Evolutionary conservation across 2,888 invertebrate species (phyloP).

Genomic region (Acrobasis repandana): DNA sequence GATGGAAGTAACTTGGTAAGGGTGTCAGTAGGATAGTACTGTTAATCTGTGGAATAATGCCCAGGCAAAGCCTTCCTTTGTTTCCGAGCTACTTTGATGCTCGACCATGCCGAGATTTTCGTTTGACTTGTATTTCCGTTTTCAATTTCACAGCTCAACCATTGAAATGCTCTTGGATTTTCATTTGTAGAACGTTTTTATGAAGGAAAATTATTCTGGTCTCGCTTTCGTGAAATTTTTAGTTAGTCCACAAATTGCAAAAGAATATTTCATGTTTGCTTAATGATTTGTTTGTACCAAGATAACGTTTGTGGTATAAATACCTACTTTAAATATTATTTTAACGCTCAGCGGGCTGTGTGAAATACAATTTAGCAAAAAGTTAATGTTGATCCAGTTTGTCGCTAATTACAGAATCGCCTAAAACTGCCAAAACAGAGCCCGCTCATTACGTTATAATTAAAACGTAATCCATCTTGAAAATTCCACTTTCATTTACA

Average conservation of each 20-base stretch:
- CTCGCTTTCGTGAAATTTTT: not conserved
- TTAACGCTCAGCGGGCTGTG: not conserved
- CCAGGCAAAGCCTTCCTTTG: constrained; percentile 29
- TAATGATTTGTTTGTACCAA: too few relatives aligned
- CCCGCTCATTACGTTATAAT: constrained; percentile 40
- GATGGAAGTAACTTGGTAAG: constrained; percentile 39
- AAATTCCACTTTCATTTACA: too few relatives aligned
- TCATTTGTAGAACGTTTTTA: not conserved
- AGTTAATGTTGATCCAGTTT: not conserved
- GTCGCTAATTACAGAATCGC: constrained; percentile 28
- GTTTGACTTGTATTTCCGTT: constrained; percentile 25
- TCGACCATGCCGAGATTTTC: constrained; percentile 20
- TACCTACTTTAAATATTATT: too few relatives aligned
- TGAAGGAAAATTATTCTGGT: not conserved
- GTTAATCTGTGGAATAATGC: constrained; percentile 41
- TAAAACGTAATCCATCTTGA: constrained; percentile 39
- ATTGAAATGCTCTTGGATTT: not conserved
- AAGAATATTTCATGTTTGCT: too few relatives aligned
- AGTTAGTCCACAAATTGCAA: too few relatives aligned
- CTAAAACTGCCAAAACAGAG: constrained; percentile 30
- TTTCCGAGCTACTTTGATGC: constrained; percentile 21
- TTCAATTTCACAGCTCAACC: not conserved
- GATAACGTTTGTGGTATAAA: too few relatives aligned
- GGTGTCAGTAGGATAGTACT: constrained; percentile 40
- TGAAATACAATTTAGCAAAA: not conserved